Base-by-base conservation (phyloP, 1,140 invertebrate genomes). In the Eufriesea mexicana region DNA sequence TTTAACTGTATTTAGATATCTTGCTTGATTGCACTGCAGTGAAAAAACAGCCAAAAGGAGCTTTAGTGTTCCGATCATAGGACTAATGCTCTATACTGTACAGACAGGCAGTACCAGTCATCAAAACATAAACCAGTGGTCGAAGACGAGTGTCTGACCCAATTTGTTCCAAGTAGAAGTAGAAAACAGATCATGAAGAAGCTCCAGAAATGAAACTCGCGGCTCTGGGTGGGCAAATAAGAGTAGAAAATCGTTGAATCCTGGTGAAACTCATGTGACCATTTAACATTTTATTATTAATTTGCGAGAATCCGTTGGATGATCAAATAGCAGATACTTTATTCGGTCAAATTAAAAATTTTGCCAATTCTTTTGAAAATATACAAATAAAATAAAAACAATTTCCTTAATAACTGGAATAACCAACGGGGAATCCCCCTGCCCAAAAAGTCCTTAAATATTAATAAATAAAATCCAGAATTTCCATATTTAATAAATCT, bases 81-180 rank as follows among this genome's bases (percentile, higher is more conserved):
- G 2, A 62, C n/a, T 9, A 18, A 59, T 28, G 12, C 59, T 62
- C 18, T 23, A 0, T 28, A 23, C n/a, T 25, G 55, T 18, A 42
- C n/a, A 59, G 55, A 35, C n/a, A 73, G 54, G 20, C 57, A 54
- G 25, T 45, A 66, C 28, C 35, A 77, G n/a, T 45, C n/a, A 79
- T 79, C 68, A 23, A 72, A 28, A 12, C 45, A 42, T 14, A 5
- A 75, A 18, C 7, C 51, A 67, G 49, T 78, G 76, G 64, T 51
- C 76, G 76, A 78, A 64, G 76, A 51, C 49, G 49, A 66, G 28
- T 49, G 47, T 42, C 62, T 78, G 76, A 78, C 76, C 76, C n/a
- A 78, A 68, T 78, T 78, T 45, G 42, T 78, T 23, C 2, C 51
- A 47, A 42, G 51, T 68, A 66, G 47, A 67, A 77, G 47, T 77